Evolutionary conservation across 2,797 vertebrate species (phyloP).

Genomic region (Sebastolobus altivelis): DNA sequence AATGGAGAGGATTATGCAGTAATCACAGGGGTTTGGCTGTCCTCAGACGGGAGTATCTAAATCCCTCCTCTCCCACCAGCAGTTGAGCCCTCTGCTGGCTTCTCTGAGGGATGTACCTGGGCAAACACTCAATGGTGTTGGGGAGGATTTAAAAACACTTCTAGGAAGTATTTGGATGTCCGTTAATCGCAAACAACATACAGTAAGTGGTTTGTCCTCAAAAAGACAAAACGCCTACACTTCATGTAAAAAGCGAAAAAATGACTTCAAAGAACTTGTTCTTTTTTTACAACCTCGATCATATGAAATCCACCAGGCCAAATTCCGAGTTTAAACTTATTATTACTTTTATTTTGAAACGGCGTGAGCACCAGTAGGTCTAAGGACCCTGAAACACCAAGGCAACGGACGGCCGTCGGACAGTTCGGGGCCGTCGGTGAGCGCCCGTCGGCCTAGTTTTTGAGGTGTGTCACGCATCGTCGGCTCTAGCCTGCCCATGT

Average conservation of each 20-base stretch:
- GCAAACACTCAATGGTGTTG: constrained; percentile 39
- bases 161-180: constrained; percentile 40
- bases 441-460: no score
- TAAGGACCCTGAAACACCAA: no score
- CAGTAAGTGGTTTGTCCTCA: constrained; percentile 19
- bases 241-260: not conserved
- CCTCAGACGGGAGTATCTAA: constrained; percentile 73
- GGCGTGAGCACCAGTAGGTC: not conserved
- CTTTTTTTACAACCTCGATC: not conserved
- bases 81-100: constrained; percentile 77
- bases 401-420: no score
- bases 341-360: not conserved
- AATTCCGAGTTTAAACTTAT: not conserved
- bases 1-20: constrained; percentile 79
- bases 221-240: constrained; percentile 18
- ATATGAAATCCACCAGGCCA: not conserved
- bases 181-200: constrained; percentile 35
- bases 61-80: constrained; percentile 65
- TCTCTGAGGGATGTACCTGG: constrained; percentile 56
- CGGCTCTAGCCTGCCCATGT: no score
- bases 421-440: no score
- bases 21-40: constrained; percentile 81
- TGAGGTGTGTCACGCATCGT: no score
- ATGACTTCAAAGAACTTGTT: not conserved
- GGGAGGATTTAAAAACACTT: constrained; percentile 54